Percentiles rank a stretch among this genome's conserved stretches.
phyloP scores from a whole-genome alignment of 1,140 invertebrate genomes.

The Hypothenemus hampei region DNA sequence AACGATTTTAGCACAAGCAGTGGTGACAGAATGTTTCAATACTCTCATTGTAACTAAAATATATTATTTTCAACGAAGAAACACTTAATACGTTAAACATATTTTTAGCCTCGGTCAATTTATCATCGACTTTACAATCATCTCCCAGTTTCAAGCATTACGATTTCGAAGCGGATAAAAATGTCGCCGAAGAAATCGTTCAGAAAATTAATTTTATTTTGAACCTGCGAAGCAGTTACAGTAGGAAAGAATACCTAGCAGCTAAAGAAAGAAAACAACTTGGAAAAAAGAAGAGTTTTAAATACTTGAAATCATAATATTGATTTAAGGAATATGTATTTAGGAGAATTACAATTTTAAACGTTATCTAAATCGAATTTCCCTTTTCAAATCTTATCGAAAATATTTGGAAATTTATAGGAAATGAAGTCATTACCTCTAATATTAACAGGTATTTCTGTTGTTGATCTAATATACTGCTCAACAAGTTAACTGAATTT shows the following conservation, averaged over 20 bases:
- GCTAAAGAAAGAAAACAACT: constrained; percentile 58
- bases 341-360: no score
- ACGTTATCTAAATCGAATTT: no score
- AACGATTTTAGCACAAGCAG: constrained; percentile 24
- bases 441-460: no score
- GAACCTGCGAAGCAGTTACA: constrained; percentile 70
- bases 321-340: no score
- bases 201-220: constrained; percentile 84
- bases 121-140: constrained; percentile 45
- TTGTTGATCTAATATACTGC: no score
- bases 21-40: constrained; percentile 6
- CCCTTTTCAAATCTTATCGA: no score
- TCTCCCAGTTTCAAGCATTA: constrained; percentile 72
- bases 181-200: constrained; percentile 73
- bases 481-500: no score
- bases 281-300: constrained; percentile 36
- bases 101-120: constrained; percentile 38
- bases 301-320: constrained; percentile 10
- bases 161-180: constrained; percentile 78
- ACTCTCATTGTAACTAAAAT: constrained; percentile 10
- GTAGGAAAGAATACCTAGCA: constrained; percentile 70
- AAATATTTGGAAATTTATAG: no score
- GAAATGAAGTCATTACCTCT: no score
- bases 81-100: no score
- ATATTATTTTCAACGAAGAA: neutral